These are phyloP conservation scores for Formica selysi DNA, from an alignment of 1,140 invertebrate genomes.

Conservation along the genomic window DNA sequence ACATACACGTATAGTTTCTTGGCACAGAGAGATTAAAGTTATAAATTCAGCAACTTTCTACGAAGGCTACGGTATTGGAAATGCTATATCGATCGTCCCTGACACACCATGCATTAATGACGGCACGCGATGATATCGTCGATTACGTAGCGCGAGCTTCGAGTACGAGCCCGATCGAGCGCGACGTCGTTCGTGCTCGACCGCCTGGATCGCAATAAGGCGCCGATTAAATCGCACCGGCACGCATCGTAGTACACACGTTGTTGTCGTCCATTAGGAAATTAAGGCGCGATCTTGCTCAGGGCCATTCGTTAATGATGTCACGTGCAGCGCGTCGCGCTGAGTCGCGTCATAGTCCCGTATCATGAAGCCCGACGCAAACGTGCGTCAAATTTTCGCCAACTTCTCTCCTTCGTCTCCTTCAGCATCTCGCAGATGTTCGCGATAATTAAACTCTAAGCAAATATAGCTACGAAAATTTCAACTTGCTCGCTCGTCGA, in stretches of 20 bases:
- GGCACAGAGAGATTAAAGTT: not conserved
- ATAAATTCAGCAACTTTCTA: not conserved
- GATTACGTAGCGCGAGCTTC: constrained; percentile 52
- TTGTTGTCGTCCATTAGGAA: constrained; percentile 51
- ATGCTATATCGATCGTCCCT: constrained; percentile 1
- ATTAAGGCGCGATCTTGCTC: constrained; percentile 44
- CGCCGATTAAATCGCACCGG: constrained; percentile 50
- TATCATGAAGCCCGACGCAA: not conserved
- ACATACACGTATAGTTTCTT: not conserved
- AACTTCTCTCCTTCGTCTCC: not conserved
- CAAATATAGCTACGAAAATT: not conserved
- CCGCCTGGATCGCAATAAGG: constrained; percentile 33
- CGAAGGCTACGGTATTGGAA: constrained; percentile 16
- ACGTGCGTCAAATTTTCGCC: not conserved
- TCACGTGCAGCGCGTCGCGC: not conserved
- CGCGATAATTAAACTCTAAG: constrained; percentile 16
- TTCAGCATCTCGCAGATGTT: not conserved
- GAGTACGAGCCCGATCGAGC: constrained; percentile 59
- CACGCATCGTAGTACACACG: constrained; percentile 13
- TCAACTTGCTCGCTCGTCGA: not conserved
- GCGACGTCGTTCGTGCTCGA: constrained; percentile 49
- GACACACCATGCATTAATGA: constrained; percentile 48
- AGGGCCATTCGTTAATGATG: constrained; percentile 37
- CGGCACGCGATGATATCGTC: constrained; percentile 22
- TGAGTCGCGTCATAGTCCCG: not conserved